Evolutionary conservation across 2,888 invertebrate genomes (phyloP), one percentile per base, ranked within the genome.

Genomic region (Athripsodes cinereus): DNA sequence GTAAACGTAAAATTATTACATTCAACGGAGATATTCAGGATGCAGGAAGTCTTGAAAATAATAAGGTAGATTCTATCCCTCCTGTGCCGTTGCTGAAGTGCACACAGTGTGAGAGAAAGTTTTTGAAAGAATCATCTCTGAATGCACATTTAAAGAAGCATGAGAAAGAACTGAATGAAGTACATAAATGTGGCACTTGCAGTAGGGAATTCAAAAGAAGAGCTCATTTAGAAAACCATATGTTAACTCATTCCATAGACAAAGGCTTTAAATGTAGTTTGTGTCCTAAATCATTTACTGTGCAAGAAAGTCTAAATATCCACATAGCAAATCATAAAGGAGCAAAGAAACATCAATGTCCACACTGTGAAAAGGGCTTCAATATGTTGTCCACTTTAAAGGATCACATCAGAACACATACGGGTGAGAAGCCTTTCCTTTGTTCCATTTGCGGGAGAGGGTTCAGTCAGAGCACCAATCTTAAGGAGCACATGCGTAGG

Each of bases 381-480:
- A 72, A 75, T 1, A 81, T 83, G 80, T 62, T 78, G 13, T 82
- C 82, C 1, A 80, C 83, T 0, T 66, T 84, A 44, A 81, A 76
- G 26, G 83, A 83, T 62, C 83, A 84, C 65, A 69, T 81, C 65
- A 69, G 83, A 2, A 67, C 71, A 0, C 83, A 83, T 60, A 82
- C 81, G 0, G 83, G 83, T 0, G 83, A 83, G 65, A 81, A 81
- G 31, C 83, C 83, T 0, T 83, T 76, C 59, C 67, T 82, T 0
- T 80, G 80, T 62, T 78, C 81, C 0, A 73, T 80, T 0, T 84
- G 83, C 48, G 82, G 82, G 0, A 75, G 78, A 53, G 79, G 81
- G 0, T 83, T 84, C 57, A 80, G 79, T 50, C 83, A 84, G 67
- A 83, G 81, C 65, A 81, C 81, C 0, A 83, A 84, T 66, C 67